Evolutionary conservation across 2,797 vertebrate species (phyloP).

Genomic region (Pangasius macronema): DNA sequence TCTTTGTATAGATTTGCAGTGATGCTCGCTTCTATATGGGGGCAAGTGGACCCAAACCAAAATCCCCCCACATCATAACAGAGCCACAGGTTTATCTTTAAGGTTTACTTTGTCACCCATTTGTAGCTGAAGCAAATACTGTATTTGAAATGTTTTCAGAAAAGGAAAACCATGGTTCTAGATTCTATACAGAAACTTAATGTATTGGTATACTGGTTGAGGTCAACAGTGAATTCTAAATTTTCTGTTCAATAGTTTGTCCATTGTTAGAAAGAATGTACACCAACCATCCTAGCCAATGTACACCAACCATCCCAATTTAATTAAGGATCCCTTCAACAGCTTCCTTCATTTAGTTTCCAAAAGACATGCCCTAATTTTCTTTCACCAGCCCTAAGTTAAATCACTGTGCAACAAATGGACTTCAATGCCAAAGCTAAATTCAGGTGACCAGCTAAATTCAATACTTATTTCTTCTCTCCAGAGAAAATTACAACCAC

Average conservation of each 20-base stretch:
- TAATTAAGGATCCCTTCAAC: not conserved
- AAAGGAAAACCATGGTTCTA: not conserved
- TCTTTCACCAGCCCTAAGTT: too few relatives aligned
- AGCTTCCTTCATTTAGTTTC: not conserved
- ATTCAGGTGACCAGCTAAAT: not conserved
- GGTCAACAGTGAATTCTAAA: not conserved
- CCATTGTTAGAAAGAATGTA: not conserved
- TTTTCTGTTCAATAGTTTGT: not conserved
- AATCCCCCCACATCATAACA: not conserved
- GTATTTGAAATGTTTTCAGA: not conserved
- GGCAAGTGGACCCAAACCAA: not conserved
- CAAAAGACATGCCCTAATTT: not conserved
- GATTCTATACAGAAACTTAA: not conserved
- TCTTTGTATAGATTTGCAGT: not conserved
- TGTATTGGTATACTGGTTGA: not conserved
- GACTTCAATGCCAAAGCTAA: not conserved
- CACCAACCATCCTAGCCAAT: not conserved
- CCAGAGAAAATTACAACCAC: not conserved
- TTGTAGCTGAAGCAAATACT: not conserved
- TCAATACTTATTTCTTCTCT: not conserved
- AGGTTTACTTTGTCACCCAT: not conserved
- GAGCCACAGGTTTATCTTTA: not conserved
- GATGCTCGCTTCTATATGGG: not conserved
- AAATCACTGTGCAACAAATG: not conserved
- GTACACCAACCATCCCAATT: not conserved